Conservation (phyloP, 2,113 vertebrate species). For the Elephas maximus region DNA sequence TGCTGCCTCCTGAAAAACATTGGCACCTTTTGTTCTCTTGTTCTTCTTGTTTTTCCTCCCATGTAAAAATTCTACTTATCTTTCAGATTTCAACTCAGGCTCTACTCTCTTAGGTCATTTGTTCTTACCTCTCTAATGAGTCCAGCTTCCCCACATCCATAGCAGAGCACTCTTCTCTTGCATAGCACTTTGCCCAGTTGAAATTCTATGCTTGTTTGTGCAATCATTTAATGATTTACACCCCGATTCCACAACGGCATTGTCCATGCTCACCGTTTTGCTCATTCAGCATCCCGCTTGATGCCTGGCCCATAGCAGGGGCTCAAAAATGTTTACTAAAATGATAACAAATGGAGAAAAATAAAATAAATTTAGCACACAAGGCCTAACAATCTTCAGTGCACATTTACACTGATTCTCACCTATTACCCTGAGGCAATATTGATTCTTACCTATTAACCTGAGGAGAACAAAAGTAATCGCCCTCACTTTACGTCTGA, state of each 20-base stretch:
- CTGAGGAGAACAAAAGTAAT: neutral
- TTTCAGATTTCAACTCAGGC: neutral
- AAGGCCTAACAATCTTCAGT: neutral
- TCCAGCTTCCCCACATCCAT: neutral
- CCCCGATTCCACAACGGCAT: neutral
- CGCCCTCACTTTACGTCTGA: neutral
- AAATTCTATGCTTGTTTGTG: neutral
- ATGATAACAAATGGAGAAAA: neutral
- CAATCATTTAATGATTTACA: neutral
- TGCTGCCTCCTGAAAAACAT: neutral
- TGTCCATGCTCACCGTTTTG: neutral
- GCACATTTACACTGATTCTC: neutral
- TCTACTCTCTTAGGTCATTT: neutral
- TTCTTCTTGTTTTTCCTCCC: neutral
- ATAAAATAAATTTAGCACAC: neutral
- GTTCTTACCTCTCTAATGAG: neutral
- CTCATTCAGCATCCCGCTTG: neutral
- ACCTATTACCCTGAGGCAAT: neutral
- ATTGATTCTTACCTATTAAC: neutral
- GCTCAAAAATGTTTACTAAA: neutral
- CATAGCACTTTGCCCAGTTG: neutral
- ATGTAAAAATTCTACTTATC: neutral
- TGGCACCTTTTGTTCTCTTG: too few relatives aligned
- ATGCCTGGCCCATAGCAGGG: neutral
- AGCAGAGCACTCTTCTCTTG: neutral